Conservation (phyloP, 1,140 invertebrate species). For the Cephus cinctus region DNA sequence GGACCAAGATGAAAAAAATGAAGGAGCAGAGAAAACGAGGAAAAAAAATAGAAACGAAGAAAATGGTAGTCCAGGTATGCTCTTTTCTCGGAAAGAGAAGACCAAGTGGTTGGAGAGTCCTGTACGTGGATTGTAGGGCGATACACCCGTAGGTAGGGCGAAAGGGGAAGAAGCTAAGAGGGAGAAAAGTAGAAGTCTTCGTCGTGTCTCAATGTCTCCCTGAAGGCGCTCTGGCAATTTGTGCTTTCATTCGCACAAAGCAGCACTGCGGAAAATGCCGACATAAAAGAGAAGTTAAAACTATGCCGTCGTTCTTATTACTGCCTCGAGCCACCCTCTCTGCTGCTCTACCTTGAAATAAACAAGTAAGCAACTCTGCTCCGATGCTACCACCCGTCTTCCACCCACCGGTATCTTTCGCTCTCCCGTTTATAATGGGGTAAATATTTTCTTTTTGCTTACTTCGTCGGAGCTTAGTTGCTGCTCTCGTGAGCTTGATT, state of each 20-base stretch:
- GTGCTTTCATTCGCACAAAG: slow-evolving; percentile 57
- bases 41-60: too few relatives aligned
- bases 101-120: too few relatives aligned
- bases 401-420: slow-evolving; percentile 14
- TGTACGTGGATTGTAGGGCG: neutral
- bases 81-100: too few relatives aligned
- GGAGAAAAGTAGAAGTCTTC: slow-evolving; percentile 19
- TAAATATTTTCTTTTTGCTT: slow-evolving; percentile 52
- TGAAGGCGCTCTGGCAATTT: slow-evolving; percentile 54
- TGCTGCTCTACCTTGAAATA: slow-evolving; percentile 2
- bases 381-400: slow-evolving; percentile 4
- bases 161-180: slow-evolving; percentile 14
- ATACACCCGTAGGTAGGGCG: neutral
- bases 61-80: too few relatives aligned
- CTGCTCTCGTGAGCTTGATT: slow-evolving; percentile 35
- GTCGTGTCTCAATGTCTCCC: slow-evolving; percentile 57
- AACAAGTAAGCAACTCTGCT: slow-evolving; percentile 9
- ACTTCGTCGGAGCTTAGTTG: slow-evolving; percentile 12
- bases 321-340: slow-evolving; percentile 49
- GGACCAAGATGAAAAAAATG: too few relatives aligned
- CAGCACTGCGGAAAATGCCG: slow-evolving; percentile 46
- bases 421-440: slow-evolving; percentile 34
- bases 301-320: slow-evolving; percentile 59
- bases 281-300: slow-evolving; percentile 59
- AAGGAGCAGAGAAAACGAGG: too few relatives aligned